A percentile compares a stretch with the other conserved stretches of the same genome.
Evolutionary conservation across 92 coral and sea anemone genomes (phyloP).

Genomic region (Diadumene lineata): DNA sequence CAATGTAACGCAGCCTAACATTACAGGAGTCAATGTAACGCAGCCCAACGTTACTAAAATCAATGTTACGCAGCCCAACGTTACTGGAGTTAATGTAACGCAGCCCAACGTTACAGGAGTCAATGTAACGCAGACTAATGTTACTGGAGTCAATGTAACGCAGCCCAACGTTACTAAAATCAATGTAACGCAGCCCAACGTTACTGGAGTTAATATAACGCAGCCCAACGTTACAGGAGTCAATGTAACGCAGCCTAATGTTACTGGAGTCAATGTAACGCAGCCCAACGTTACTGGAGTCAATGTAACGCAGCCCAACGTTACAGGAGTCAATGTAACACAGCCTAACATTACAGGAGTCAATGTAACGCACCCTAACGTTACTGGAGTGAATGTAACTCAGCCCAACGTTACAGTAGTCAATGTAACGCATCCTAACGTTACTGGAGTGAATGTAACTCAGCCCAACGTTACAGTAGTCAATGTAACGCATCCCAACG

Average conservation of each 20-base stretch:
- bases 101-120: conserved; percentile 26
- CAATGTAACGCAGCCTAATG: conserved; percentile 7
- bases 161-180: conserved; percentile 24
- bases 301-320: conserved; percentile 13
- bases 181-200: conserved; percentile 20
- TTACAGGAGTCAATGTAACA: not conserved
- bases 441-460: conserved; percentile 1
- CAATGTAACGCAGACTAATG: conserved; percentile 20
- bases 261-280: conserved; percentile 13
- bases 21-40: conserved; percentile 8
- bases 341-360: not conserved
- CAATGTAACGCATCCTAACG: not conserved
- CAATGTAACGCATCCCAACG: conserved; percentile 14
- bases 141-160: conserved; percentile 24
- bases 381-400: conserved; percentile 13
- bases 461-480: not conserved
- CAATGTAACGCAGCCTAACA: not conserved
- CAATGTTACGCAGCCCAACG: conserved; percentile 21
- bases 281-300: not conserved
- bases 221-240: conserved; percentile 13
- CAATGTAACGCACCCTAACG: conserved; percentile 16
- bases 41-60: not conserved
- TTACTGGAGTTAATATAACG: conserved; percentile 15
- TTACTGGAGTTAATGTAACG: conserved; percentile 7
- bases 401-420: not conserved